Conservation (phyloP, 2,113 vertebrate genomes). For the Poicephalus meyeri region DNA sequence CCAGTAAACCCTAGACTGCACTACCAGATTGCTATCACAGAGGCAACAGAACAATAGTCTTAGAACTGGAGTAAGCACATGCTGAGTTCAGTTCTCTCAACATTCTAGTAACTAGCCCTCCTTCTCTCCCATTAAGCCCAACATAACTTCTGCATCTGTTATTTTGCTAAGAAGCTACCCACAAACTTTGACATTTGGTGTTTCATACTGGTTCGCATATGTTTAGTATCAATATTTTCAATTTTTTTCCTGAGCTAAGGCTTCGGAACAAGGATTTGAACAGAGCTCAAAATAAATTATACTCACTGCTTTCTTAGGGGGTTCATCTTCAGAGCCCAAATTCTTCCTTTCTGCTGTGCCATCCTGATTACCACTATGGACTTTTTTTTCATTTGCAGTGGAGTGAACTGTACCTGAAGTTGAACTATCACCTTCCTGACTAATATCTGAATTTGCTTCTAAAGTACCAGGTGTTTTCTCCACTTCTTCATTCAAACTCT, state of each 20-base stretch:
- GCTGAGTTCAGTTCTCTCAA: not conserved
- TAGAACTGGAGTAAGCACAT: not conserved
- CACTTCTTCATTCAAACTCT: slow-evolving; percentile 47
- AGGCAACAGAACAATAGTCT: accelerated
- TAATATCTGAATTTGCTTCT: not conserved
- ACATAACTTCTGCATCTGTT: not conserved
- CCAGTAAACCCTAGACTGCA: not conserved
- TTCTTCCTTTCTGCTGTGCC: slow-evolving; percentile 1
- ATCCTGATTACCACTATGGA: not conserved
- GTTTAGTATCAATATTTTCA: not conserved
- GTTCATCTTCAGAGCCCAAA: slow-evolving; percentile 30
- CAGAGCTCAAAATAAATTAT: not conserved
- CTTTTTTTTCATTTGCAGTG: slow-evolving; percentile 4
- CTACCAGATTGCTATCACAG: not conserved
- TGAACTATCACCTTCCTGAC: not conserved
- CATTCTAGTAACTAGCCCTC: not conserved
- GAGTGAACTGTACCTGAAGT: slow-evolving; percentile 20
- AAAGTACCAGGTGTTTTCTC: not conserved
- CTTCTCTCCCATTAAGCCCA: not conserved
- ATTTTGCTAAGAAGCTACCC: not conserved
- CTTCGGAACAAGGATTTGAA: not conserved
- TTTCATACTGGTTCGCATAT: not conserved
- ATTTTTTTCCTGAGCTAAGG: not conserved
- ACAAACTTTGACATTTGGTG: not conserved
- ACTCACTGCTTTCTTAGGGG: slow-evolving; percentile 66